phyloP scores from a whole-genome alignment of 2,113 vertebrate genomes.

The Semnornis frantzii region DNA sequence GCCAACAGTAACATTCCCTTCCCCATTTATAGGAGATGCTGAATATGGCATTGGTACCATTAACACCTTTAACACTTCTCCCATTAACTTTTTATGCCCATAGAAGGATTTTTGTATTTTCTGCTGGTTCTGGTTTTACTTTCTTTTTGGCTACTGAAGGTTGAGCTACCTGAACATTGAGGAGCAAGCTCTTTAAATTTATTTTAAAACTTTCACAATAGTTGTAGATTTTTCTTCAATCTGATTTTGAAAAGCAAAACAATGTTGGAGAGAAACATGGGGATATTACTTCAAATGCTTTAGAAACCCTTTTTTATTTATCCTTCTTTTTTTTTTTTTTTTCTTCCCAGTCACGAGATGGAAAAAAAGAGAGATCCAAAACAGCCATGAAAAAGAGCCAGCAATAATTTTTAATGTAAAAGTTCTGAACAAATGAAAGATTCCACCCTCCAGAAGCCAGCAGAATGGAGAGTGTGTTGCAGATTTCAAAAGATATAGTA shows the following conservation, averaged over 20 bases:
- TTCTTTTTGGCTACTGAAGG: neutral
- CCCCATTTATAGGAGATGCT: neutral
- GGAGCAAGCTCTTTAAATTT: neutral
- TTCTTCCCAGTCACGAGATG: neutral
- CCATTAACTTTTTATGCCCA: neutral
- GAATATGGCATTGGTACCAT: neutral
- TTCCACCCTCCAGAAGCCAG: neutral
- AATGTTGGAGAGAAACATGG: neutral
- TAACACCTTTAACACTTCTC: neutral
- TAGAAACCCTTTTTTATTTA: neutral
- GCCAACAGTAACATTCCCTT: slow-evolving; percentile 48
- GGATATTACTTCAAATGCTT: neutral
- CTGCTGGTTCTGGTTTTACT: neutral
- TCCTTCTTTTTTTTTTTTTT: neutral
- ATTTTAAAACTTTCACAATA: neutral
- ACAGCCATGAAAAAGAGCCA: neutral
- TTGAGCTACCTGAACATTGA: neutral
- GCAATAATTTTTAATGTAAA: neutral
- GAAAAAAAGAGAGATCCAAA: neutral
- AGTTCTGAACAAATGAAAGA: neutral
- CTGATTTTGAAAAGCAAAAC: neutral
- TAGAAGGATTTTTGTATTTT: slow-evolving; percentile 13
- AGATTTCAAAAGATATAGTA: neutral
- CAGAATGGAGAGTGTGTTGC: neutral
- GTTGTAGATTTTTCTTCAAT: neutral